A percentile compares a stretch with the other conserved stretches of the same genome.
phyloP scores from a whole-genome alignment of 2,888 invertebrate species.

The Arctia plantaginis region DNA sequence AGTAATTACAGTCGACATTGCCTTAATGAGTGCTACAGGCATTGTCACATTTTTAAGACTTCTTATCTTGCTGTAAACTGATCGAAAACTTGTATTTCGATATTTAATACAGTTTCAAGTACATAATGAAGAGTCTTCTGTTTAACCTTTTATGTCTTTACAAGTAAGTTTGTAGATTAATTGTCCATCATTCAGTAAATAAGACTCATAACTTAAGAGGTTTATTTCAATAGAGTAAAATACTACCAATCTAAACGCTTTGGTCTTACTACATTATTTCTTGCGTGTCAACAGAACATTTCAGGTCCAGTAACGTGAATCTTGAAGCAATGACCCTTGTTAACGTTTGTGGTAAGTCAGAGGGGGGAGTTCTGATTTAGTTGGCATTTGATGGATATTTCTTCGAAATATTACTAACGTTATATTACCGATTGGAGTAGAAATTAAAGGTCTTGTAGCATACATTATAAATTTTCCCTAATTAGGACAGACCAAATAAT shows the following conservation, averaged over 20 bases:
- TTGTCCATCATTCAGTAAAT: too few relatives aligned
- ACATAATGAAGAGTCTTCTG: too few relatives aligned
- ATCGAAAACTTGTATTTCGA: too few relatives aligned
- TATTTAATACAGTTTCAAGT: too few relatives aligned
- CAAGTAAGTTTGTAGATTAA: too few relatives aligned
- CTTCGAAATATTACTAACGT: neutral
- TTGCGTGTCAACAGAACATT: slow-evolving; percentile 22
- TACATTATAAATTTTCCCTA: neutral
- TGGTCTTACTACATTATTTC: neutral
- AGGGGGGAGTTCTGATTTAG: slow-evolving; percentile 14
- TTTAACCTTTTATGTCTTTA: too few relatives aligned
- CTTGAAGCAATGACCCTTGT: slow-evolving; percentile 42
- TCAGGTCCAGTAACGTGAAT: slow-evolving; percentile 47
- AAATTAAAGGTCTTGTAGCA: too few relatives aligned
- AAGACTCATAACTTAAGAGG: too few relatives aligned
- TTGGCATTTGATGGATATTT: neutral
- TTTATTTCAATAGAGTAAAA: too few relatives aligned
- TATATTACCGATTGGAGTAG: neutral
- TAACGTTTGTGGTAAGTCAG: slow-evolving; percentile 33
- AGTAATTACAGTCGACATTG: neutral
- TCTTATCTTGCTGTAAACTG: too few relatives aligned
- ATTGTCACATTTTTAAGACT: neutral
- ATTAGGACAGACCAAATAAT: neutral
- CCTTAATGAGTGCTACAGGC: neutral
- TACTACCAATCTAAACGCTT: neutral